Percentiles rank a stretch among this genome's conserved stretches.
These are phyloP conservation scores for Nasonia vitripennis DNA, from an alignment of 1,140 invertebrate species.

Conservation along the genomic window DNA sequence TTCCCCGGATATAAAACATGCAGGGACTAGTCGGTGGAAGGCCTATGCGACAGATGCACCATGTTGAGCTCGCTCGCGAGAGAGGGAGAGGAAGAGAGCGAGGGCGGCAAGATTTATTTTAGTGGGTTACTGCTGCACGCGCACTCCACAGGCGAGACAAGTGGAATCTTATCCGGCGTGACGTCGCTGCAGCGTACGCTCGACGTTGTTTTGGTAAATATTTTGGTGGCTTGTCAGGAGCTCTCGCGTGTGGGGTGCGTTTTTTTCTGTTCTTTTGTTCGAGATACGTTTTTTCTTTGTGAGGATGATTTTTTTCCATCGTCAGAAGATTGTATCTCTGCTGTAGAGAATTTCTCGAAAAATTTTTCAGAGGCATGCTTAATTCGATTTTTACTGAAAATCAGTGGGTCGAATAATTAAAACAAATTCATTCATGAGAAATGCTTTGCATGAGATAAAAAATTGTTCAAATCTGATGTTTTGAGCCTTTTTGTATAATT, in stretches of 20 bases:
- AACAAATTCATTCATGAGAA: too few relatives aligned
- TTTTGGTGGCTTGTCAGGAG: conserved; percentile 2
- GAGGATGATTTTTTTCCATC: too few relatives aligned
- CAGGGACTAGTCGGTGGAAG: background rate
- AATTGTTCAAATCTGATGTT: too few relatives aligned
- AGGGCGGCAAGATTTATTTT: conserved; percentile 23
- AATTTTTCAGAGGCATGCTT: too few relatives aligned
- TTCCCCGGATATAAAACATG: conserved; percentile 53
- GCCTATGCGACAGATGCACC: background rate
- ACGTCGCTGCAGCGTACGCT: background rate
- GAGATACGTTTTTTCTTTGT: too few relatives aligned
- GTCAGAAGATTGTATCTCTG: too few relatives aligned
- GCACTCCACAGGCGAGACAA: background rate
- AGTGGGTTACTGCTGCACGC: background rate
- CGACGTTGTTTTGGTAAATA: conserved; percentile 8
- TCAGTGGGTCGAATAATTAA: too few relatives aligned
- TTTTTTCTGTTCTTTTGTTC: background rate
- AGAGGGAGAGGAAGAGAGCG: background rate
- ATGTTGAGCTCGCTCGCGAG: background rate
- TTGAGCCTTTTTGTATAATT: too few relatives aligned
- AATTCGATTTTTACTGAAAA: too few relatives aligned
- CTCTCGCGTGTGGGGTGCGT: background rate
- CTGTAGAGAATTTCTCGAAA: too few relatives aligned
- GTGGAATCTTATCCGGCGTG: conserved; percentile 5
- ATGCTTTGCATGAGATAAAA: too few relatives aligned